phyloP scores from a whole-genome alignment of 2,797 vertebrate genomes.

The Cephalopachus bancanus region DNA sequence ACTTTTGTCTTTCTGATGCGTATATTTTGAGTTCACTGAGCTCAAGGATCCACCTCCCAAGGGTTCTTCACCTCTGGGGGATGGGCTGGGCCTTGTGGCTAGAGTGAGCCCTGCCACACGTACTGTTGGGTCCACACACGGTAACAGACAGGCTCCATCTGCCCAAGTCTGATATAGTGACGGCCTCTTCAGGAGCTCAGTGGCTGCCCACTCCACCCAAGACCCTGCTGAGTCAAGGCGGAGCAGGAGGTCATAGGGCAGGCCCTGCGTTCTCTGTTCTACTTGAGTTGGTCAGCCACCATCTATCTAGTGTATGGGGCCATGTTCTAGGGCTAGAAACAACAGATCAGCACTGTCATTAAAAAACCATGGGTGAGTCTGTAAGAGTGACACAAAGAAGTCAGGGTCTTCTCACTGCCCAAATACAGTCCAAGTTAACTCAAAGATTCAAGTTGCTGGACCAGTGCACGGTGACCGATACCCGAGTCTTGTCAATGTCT shows the following conservation, averaged over 20 bases:
- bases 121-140: too few species aligned
- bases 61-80: too few species aligned
- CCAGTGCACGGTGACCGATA: neutral
- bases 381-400: neutral
- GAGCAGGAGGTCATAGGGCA: neutral
- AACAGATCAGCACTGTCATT: neutral
- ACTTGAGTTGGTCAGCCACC: neutral
- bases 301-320: neutral
- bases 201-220: neutral
- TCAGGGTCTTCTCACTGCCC: neutral
- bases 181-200: neutral
- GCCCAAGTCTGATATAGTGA: neutral
- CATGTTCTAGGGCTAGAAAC: too few species aligned
- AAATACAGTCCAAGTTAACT: neutral
- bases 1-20: neutral
- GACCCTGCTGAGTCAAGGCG: too few species aligned
- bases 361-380: neutral
- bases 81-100: neutral
- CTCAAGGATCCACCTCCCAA: neutral
- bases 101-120: neutral
- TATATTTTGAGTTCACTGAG: neutral
- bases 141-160: neutral
- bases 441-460: rapidly evolving
- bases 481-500: neutral
- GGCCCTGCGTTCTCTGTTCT: neutral